These are phyloP conservation scores for Neofelis nebulosa DNA, from an alignment of 2,113 vertebrate species.

Conservation along the genomic window DNA sequence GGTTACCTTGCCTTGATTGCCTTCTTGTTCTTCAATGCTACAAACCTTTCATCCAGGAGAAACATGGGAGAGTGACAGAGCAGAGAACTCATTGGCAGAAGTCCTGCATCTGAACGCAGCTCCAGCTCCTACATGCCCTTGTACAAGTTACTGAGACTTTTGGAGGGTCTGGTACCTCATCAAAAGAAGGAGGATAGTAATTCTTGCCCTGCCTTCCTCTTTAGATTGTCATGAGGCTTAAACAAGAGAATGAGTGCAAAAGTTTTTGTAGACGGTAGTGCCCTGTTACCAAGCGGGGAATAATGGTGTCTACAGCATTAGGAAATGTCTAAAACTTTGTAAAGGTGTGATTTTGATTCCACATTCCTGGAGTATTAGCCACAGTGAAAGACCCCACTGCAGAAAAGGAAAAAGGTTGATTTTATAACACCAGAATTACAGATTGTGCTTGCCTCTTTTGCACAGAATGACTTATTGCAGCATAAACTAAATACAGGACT, in stretches of 20 bases:
- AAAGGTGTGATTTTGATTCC: background rate
- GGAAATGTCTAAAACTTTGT: background rate
- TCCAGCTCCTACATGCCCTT: background rate
- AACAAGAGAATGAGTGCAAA: background rate
- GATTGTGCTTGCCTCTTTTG: background rate
- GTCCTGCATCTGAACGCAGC: background rate
- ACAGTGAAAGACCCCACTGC: background rate
- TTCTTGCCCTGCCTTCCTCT: background rate
- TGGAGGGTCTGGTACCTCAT: background rate
- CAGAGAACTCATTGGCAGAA: background rate
- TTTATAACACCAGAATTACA: background rate
- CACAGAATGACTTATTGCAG: constrained; percentile 44
- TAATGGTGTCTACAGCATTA: background rate
- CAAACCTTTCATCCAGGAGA: background rate
- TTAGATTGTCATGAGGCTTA: background rate
- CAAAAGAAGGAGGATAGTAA: background rate
- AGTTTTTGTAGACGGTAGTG: background rate
- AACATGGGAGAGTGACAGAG: background rate
- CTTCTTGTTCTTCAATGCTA: background rate
- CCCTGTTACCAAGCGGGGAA: background rate
- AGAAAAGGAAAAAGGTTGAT: background rate
- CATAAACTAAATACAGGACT: background rate
- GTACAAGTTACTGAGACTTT: background rate
- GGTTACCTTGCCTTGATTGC: background rate
- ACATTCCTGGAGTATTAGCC: background rate